These are phyloP conservation scores for Brenthis hecate DNA, from an alignment of 2,888 invertebrate genomes.

Conservation along the genomic window DNA sequence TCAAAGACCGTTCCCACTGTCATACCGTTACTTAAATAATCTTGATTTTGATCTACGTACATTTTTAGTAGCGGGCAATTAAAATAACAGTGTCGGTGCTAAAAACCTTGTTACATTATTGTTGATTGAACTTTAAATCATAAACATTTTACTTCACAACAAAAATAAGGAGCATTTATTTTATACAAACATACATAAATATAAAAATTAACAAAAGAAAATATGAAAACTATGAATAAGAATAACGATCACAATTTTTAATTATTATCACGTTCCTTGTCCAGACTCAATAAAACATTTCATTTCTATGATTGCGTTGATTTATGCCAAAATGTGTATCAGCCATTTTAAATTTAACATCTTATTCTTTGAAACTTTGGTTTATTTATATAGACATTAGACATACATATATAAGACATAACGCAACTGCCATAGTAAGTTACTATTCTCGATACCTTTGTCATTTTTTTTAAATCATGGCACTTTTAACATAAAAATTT, in stretches of 20 bases:
- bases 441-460: not conserved
- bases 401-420: no score
- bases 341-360: no score
- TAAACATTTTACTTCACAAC: conserved; percentile 37
- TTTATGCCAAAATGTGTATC: not conserved
- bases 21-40: no score
- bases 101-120: conserved; percentile 3
- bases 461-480: not conserved
- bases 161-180: conserved; percentile 30
- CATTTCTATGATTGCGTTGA: conserved; percentile 7
- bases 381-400: no score
- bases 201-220: conserved; percentile 31
- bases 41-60: no score
- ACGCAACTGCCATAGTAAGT: no score
- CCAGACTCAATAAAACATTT: conserved; percentile 29
- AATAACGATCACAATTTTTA: conserved; percentile 32
- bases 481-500: not conserved
- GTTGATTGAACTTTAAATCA: conserved; percentile 34
- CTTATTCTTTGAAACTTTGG: no score
- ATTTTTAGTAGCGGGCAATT: no score
- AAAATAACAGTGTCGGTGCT: no score
- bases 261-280: conserved; percentile 34
- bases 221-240: conserved; percentile 29
- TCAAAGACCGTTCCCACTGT: no score
- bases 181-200: conserved; percentile 26